phyloP scores from a whole-genome alignment of 2,888 invertebrate species.

The Anthophora plumipes region DNA sequence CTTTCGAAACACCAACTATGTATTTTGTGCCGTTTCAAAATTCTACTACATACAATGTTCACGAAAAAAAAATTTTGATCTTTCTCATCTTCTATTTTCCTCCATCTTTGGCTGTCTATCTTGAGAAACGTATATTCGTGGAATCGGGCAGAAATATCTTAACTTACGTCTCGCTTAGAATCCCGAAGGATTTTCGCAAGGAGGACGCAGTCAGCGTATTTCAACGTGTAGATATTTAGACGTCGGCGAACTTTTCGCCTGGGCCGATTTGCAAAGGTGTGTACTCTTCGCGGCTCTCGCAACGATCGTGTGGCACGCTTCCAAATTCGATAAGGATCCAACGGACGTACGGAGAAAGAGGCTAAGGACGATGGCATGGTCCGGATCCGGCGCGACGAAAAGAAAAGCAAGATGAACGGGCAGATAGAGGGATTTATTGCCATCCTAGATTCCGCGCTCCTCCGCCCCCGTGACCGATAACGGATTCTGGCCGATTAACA shows the following conservation, averaged over 20 bases:
- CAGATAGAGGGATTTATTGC: slow-evolving; percentile 65
- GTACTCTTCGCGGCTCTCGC: slow-evolving; percentile 50
- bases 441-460: slow-evolving; percentile 33
- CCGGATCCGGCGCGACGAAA: slow-evolving; percentile 45
- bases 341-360: slow-evolving; percentile 32
- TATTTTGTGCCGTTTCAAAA: too few species aligned
- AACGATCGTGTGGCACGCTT: slow-evolving; percentile 62
- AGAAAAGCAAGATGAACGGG: slow-evolving; percentile 62
- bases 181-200: slow-evolving; percentile 9
- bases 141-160: slow-evolving; percentile 39
- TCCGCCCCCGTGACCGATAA: slow-evolving; percentile 37
- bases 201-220: slow-evolving; percentile 43
- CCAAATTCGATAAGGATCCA: slow-evolving; percentile 70
- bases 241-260: slow-evolving; percentile 48
- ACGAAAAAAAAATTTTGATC: not conserved
- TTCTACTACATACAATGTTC: too few species aligned
- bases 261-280: slow-evolving; percentile 61
- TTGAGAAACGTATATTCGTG: not conserved
- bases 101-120: not conserved
- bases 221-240: slow-evolving; percentile 51
- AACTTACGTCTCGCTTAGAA: slow-evolving; percentile 5
- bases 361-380: not conserved
- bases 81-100: not conserved
- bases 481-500: slow-evolving; percentile 59
- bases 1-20: too few species aligned